Evolutionary conservation across 1,140 invertebrate species (phyloP), one percentile per base, ranked within the genome.

Genomic region (Harlomillsia oculata): DNA sequence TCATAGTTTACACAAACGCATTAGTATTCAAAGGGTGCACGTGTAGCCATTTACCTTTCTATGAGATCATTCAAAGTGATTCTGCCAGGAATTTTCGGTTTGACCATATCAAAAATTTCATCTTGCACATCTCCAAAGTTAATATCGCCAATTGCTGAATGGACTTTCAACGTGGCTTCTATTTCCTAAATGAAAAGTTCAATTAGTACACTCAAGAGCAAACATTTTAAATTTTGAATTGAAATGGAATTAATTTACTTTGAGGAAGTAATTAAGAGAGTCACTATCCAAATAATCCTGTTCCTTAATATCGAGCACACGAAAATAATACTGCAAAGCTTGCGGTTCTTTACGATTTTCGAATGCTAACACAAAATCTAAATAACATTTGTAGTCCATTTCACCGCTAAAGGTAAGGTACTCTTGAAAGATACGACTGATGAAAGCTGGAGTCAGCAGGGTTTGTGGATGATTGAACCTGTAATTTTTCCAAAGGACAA

Each of bases 61-160:
- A 81, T 72, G 46, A 97, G 75, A 77, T 97, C 93, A 66, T 85
- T 78, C 1, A 95, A 72, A 0, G 90, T 95, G 61, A 97, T 94
- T 70, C 82, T 82, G 4, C 80, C 75, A 0, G 89, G 83, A 74
- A 95, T 80, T 50, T 77, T 78, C 1, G 93, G 91, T 66, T 89
- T 86, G 0, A 96, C 87, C 92, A 98, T 97, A 73, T 97, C 93
- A 76, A 96, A 97, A 65, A 97, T 91, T 75, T 97, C 92, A 75
- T 97, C 89, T 74, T 94, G 93, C 0, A 97, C 85, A 76, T 97
- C 90, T 63, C 92, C 84, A 73, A 97, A 96, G 60, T 81, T 82
- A 1, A 95, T 85, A 2, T 84, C 81, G 28, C n/a, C n/a, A n/a
- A n/a, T n/a, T n/a, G n/a, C n/a, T n/a, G n/a, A n/a, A n/a, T n/a